These are phyloP conservation scores for Notodonta ziczac DNA, from an alignment of 2,888 invertebrate genomes.

Conservation along the genomic window DNA sequence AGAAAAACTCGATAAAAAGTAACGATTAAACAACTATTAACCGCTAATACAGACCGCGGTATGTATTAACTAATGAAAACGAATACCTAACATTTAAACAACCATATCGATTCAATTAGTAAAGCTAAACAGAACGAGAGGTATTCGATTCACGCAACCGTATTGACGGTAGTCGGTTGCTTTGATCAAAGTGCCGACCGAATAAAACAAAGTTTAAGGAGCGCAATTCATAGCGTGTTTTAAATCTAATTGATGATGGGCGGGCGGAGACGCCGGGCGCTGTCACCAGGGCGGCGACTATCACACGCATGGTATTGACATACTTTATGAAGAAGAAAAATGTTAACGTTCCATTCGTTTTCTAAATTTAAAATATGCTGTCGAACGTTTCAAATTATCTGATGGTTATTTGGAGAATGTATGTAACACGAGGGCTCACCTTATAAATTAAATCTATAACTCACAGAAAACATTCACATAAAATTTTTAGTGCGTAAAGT, in stretches of 20 bases:
- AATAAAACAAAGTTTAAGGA: constrained; percentile 43
- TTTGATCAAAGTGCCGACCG: constrained; percentile 54
- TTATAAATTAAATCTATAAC: constrained; percentile 16
- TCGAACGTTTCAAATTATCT: constrained; percentile 45
- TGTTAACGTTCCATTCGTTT: constrained; percentile 29
- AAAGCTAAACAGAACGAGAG: constrained; percentile 57
- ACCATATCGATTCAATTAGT: constrained; percentile 66
- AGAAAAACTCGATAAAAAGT: constrained; percentile 23
- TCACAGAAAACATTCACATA: background rate
- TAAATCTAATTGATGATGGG: constrained; percentile 56
- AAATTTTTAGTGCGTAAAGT: constrained; percentile 4
- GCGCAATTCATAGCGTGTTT: constrained; percentile 57
- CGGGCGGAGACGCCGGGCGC: constrained; percentile 33
- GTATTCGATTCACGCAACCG: constrained; percentile 55
- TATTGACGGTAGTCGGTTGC: constrained; percentile 50
- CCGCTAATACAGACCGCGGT: constrained; percentile 27
- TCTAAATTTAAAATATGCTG: constrained; percentile 47
- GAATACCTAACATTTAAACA: constrained; percentile 58
- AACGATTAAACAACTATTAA: constrained; percentile 24
- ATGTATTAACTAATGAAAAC: constrained; percentile 61
- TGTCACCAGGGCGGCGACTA: constrained; percentile 55
- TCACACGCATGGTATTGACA: constrained; percentile 48
- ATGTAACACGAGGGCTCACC: constrained; percentile 19
- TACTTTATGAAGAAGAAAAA: constrained; percentile 40
- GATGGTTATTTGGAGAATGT: constrained; percentile 44